phyloP scores from a whole-genome alignment of 2,797 vertebrate genomes.

The Acanthornis magna region DNA sequence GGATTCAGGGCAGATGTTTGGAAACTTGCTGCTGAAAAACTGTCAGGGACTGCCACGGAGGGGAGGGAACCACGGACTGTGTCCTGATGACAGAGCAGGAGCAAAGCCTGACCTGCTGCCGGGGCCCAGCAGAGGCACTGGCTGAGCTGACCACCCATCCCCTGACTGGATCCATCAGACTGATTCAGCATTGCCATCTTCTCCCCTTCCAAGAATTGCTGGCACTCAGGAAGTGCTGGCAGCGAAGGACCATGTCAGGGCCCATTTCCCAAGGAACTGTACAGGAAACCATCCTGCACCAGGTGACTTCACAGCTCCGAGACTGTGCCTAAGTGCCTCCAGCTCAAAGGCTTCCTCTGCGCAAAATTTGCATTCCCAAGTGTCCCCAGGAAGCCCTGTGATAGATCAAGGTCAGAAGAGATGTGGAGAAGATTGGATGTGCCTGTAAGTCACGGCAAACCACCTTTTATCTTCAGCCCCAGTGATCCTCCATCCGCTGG shows the following conservation, averaged over 20 bases:
- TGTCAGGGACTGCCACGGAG: background rate
- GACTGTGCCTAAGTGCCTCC: background rate
- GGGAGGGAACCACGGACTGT: background rate
- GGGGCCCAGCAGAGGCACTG: background rate
- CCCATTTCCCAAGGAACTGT: background rate
- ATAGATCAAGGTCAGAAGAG: background rate
- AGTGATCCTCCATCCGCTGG: background rate
- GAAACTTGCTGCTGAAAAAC: background rate
- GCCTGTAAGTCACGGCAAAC: background rate
- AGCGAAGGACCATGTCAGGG: background rate
- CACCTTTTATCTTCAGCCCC: background rate
- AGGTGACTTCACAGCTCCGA: accelerated
- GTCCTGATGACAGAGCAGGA: background rate
- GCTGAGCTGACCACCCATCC: background rate
- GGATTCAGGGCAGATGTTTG: background rate
- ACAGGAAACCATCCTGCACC: background rate
- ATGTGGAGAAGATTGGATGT: background rate
- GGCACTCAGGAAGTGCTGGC: background rate
- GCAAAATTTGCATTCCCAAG: background rate
- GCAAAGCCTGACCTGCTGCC: background rate
- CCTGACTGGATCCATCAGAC: background rate
- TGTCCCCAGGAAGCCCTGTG: background rate
- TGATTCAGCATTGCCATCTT: background rate
- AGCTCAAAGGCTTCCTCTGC: background rate
- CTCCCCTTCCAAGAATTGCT: background rate